Evolutionary conservation across 2,888 invertebrate species (phyloP).

Genomic region (Chydorus sphaericus): DNA sequence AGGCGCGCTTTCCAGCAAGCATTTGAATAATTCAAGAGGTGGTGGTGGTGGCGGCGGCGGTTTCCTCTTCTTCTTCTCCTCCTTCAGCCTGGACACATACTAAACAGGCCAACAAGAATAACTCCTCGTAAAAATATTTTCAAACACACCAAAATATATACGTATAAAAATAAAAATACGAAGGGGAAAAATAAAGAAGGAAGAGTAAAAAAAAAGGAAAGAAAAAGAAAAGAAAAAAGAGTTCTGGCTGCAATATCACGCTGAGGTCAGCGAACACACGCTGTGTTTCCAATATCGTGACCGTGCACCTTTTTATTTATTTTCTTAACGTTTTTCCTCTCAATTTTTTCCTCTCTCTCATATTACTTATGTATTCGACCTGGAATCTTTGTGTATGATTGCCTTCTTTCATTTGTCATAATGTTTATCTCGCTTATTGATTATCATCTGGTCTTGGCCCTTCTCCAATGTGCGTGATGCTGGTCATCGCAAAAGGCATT

Average conservation of each 20-base stretch:
- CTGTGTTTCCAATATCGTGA: conserved; percentile 7
- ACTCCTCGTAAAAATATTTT: no score
- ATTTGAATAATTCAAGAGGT: conserved; percentile 4
- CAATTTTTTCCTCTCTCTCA: not conserved
- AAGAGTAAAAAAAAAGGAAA: not conserved
- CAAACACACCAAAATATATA: no score
- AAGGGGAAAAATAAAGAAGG: not conserved
- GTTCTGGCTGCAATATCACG: not conserved
- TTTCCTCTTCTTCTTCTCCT: not conserved
- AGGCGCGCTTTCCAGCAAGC: not conserved
- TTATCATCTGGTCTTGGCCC: no score
- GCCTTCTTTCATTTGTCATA: not conserved
- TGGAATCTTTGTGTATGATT: not conserved
- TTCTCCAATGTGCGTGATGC: no score
- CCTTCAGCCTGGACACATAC: not conserved
- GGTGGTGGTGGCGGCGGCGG: conserved; percentile 5
- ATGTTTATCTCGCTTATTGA: not conserved
- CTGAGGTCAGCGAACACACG: conserved; percentile 6
- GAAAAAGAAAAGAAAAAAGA: not conserved
- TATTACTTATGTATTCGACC: not conserved
- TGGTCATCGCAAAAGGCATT: no score
- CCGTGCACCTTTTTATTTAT: conserved; percentile 3
- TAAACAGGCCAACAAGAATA: not conserved
- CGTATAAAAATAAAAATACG: not conserved
- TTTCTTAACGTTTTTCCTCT: no score